Evolutionary conservation across 2,113 vertebrate species (phyloP), one percentile per base, ranked within the genome.

Genomic region (Halichoeres trimaculatus): DNA sequence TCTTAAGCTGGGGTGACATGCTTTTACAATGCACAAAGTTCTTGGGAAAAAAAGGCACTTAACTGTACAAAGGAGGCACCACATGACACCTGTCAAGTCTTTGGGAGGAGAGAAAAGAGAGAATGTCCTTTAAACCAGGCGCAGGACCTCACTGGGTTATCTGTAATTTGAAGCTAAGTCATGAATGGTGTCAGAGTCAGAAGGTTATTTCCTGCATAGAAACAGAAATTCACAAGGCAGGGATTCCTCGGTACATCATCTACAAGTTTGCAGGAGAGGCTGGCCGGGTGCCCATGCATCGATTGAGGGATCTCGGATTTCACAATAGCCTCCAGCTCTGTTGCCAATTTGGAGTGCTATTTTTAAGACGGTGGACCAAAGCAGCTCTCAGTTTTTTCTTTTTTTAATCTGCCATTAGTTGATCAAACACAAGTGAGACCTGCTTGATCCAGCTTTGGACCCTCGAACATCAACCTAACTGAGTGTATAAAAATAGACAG

Each of bases 191-290:
- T 47, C 36, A 16, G 23, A 52, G 9, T 20, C 19, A 56, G 8
- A 53, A 5, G 11, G 38, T 53, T 50, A 30, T 23, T 50, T 40
- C 36, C 13, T 67, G 23, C 16, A 19, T 69, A 34, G 35, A 62
- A 75, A 73, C 59, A 64, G 62, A 55, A 47, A 76, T 22, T 51
- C 34, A 13, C 54, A 19, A 62, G 26, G 35, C 38, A 58, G 60
- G 54, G 60, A 76, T 86, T 84, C 78, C 66, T 75, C 23, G 41
- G 50, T 45, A 66, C 55, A 70, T 13, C 59, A 77, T 30, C 30
- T 9, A 22, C 43, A 57, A 52, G 30, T 63, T 54, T 22, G 19
- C 19, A 69, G 54, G 50, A 38, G 63, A 62, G 63, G 20, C 40
- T 84, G 77, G 59, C 66, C 61, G 48, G 24, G 24, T 53, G 77